These are phyloP conservation scores for Hemiprocne comata DNA, from an alignment of 2,113 vertebrate species.

Conservation along the genomic window DNA sequence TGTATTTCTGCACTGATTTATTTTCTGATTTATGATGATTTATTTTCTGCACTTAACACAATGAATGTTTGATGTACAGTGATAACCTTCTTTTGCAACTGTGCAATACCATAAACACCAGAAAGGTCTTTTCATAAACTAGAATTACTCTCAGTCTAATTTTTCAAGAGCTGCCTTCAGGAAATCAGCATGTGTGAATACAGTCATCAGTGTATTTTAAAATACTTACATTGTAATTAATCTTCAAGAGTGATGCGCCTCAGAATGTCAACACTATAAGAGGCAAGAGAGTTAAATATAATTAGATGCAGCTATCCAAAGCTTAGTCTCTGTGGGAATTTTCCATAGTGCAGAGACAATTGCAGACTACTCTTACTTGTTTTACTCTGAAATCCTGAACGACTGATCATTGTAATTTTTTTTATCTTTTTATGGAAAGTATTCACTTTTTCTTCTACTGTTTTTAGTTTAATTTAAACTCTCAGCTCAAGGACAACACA, in stretches of 20 bases:
- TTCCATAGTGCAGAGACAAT: not conserved
- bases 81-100: conserved; percentile 3
- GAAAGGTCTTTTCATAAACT: not conserved
- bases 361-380: not conserved
- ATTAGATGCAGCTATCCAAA: not conserved
- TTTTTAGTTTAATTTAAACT: not conserved
- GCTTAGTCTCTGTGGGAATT: not conserved
- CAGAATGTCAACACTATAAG: not conserved
- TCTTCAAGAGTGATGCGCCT: not conserved
- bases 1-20: conserved; percentile 35
- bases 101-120: not conserved
- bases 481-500: not conserved
- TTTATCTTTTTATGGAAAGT: not conserved
- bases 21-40: conserved; percentile 41
- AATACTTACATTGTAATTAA: conserved; percentile 6
- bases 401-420: not conserved
- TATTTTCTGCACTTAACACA: not conserved
- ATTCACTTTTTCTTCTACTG: not conserved
- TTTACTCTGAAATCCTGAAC: not conserved
- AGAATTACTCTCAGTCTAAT: not conserved
- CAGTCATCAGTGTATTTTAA: not conserved
- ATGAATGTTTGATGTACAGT: not conserved
- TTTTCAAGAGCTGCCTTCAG: conserved; percentile 2
- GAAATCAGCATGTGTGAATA: not conserved
- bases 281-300: not conserved